Base-by-base conservation (phyloP, 2,113 vertebrate genomes). In the Mus spicilegus region DNA sequence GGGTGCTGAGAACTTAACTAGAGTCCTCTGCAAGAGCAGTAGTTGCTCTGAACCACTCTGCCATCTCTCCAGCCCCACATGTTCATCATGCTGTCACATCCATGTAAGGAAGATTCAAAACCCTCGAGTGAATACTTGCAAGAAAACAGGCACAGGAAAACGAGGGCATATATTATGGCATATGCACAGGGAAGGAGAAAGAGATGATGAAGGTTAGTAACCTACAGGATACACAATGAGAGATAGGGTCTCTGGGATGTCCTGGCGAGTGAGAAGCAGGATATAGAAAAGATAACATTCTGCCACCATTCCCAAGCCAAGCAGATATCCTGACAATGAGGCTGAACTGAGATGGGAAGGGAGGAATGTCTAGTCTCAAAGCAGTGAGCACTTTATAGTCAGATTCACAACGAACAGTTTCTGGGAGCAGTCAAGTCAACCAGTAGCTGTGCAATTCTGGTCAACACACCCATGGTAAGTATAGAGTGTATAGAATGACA, bases 151-250 rank as follows among this genome's bases (percentile, higher is more conserved):
- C 56, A 1, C 16, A 76, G 86, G 54, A 67, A 56, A 56, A 14
- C 42, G n/a, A 84, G 70, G 42, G 22, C 17, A 19, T 58, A 1
- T 24, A 39, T 5, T 3, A 33, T 20, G 33, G 4, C 0, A 0
- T 61, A 22, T 30, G 42, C n/a, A 51, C 11, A 54, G 28, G 87
- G n/a, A 82, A 36, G 7, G 6, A 22, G 39, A 46, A 72, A 67
- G 33, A 70, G 30, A 63, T 42, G 42, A 22, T 20, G 67, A 46
- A 89, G 42, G 10, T 28, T 33, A 51, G 22, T 61, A 67, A 61
- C 73, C 16, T 20, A 0, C 17, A 11, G 9, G 24, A 20, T 70
- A 3, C 67, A 13, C 20, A 72, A 17, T 56, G 51, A n/a, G 69
- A 24, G 49, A n/a, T 19, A 90, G 1, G n/a, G 51, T 65, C 42